Percentiles rank a stretch among this genome's conserved stretches.
Conservation (phyloP, 2,797 vertebrate genomes). For the Pseudochaenichthys georgianus region DNA sequence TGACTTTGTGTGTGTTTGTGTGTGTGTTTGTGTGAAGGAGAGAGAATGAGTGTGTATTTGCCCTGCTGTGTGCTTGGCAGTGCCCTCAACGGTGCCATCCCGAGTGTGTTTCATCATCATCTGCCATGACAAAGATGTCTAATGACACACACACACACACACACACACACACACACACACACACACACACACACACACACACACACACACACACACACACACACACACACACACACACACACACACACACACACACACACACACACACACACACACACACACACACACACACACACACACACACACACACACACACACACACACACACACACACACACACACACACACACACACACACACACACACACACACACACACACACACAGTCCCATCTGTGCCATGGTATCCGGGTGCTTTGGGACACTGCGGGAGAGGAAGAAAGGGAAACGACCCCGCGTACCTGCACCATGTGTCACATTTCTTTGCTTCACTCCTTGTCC, state of each 20-base stretch:
- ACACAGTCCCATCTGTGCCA: constrained; percentile 85
- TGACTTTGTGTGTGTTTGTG: constrained; percentile 67
- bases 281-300: constrained; percentile 53
- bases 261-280: constrained; percentile 62
- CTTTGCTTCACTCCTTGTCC: constrained; percentile 47
- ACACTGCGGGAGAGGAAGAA: constrained; percentile 79
- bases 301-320: no score
- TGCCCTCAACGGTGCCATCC: constrained; percentile 85
- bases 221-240: constrained; percentile 51
- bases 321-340: no score
- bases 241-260: constrained; percentile 54
- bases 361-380: constrained; percentile 47
- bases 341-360: constrained; percentile 53
- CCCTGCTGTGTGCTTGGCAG: constrained; percentile 87
- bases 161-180: constrained; percentile 54
- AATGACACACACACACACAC: constrained; percentile 81
- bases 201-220: constrained; percentile 52
- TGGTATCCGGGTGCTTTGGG: constrained; percentile 82
- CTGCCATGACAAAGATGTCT: constrained; percentile 88
- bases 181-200: constrained; percentile 49
- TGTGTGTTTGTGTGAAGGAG: constrained; percentile 50
- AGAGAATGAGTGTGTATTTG: constrained; percentile 81
- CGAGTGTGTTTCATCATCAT: constrained; percentile 87
- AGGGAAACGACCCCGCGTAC: constrained; percentile 83
- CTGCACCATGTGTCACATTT: constrained; percentile 75